phyloP scores from a whole-genome alignment of 2,888 invertebrate species.

The Scaptomyza parva region DNA sequence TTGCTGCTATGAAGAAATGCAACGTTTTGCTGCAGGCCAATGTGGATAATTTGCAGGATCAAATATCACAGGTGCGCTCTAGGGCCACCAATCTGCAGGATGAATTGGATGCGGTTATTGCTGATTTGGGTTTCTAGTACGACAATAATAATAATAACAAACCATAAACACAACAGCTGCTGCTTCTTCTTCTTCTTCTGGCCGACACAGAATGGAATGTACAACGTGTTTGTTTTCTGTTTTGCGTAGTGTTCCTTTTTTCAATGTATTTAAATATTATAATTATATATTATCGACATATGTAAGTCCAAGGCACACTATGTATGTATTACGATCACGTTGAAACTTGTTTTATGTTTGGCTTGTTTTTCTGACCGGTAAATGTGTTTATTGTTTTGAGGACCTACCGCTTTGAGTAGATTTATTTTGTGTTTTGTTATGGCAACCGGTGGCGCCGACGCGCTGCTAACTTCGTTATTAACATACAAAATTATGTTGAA shows the following conservation, averaged over 20 bases:
- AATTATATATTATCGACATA: constrained; percentile 53
- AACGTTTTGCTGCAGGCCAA: constrained; percentile 95
- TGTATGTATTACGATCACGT: constrained; percentile 36
- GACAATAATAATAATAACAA: constrained; percentile 9
- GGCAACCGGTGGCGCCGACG: constrained; percentile 62
- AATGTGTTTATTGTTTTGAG: constrained; percentile 9
- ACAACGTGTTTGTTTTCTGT: constrained; percentile 67
- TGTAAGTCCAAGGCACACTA: constrained; percentile 50
- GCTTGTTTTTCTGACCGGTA: constrained; percentile 21
- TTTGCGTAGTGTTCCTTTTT: constrained; percentile 72
- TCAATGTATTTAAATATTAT: constrained; percentile 68
- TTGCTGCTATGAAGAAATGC: constrained; percentile 93
- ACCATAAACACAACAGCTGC: constrained; percentile 16
- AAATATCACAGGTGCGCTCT: constrained; percentile 92
- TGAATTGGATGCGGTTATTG: constrained; percentile 93
- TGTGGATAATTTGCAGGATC: constrained; percentile 94
- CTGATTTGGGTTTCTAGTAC: constrained; percentile 90
- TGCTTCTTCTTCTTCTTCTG: constrained; percentile 15
- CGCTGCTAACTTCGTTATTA: constrained; percentile 10
- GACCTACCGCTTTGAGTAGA: neutral
- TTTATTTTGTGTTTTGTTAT: constrained; percentile 39
- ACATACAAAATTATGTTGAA: constrained; percentile 25
- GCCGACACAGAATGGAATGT: constrained; percentile 45
- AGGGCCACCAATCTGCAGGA: constrained; percentile 91
- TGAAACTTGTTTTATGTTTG: constrained; percentile 15